Percentiles rank a stretch among this genome's conserved stretches.
Conservation (phyloP, 2,113 vertebrate species). For the Mobula hypostoma region DNA sequence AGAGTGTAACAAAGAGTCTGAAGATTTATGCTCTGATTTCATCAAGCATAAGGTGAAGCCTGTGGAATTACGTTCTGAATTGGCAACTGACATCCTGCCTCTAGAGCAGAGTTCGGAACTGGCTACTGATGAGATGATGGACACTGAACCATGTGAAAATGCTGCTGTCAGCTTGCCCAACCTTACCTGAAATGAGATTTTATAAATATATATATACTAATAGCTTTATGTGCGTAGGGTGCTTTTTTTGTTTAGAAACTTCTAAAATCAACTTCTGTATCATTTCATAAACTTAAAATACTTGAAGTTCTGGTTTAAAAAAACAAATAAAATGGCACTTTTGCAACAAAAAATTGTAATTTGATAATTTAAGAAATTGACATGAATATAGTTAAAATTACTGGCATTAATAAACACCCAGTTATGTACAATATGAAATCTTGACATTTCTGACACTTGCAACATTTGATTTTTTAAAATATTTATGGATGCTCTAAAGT, state of each 20-base stretch:
- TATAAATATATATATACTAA: slow-evolving; percentile 32
- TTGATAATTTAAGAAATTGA: slow-evolving; percentile 11
- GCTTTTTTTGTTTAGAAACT: slow-evolving; percentile 41
- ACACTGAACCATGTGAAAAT: slow-evolving; percentile 25
- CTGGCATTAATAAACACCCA: slow-evolving; percentile 26
- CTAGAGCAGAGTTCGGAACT: not conserved
- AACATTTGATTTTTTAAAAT: not conserved
- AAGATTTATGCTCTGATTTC: not conserved
- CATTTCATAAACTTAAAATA: slow-evolving; percentile 47
- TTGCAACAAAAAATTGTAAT: slow-evolving; percentile 17
- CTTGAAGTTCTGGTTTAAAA: slow-evolving; percentile 47
- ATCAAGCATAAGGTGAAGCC: not conserved
- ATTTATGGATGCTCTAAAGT: not conserved
- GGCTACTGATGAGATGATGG: slow-evolving; percentile 2
- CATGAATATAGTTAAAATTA: not conserved
- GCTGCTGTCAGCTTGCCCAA: not conserved
- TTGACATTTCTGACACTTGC: not conserved
- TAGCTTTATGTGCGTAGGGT: slow-evolving; percentile 48
- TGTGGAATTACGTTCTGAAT: not conserved
- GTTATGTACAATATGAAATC: not conserved
- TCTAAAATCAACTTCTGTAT: slow-evolving; percentile 43
- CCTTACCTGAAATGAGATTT: not conserved
- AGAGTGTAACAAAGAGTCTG: not conserved
- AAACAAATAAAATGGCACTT: slow-evolving; percentile 36
- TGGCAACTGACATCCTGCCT: not conserved